phyloP scores from a whole-genome alignment of 30 jellyfish, hydroid and myxozoan genomes.

The Catostylus mosaicus region DNA sequence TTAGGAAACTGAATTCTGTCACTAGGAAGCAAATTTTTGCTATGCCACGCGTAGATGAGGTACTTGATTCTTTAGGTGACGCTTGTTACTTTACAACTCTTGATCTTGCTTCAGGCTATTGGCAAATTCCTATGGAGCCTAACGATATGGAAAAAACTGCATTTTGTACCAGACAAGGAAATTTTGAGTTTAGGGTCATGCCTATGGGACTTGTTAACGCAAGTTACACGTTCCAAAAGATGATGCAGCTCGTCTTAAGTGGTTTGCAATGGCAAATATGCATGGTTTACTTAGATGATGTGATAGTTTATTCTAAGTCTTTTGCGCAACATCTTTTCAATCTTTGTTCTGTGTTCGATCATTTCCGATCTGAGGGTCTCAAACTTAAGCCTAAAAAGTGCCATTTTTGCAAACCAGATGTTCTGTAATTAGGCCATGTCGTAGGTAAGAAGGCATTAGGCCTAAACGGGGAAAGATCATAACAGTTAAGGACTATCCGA shows the following conservation, averaged over 20 bases:
- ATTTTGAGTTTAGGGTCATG: conserved; percentile 53
- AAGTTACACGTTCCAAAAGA: conserved; percentile 42
- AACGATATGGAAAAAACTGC: conserved; percentile 51
- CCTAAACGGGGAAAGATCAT: conserved; percentile 43
- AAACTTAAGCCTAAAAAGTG: conserved; percentile 53
- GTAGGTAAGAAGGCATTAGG: conserved; percentile 42
- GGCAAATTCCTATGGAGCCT: conserved; percentile 54
- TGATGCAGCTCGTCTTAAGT: conserved; percentile 49
- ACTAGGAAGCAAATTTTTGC: conserved; percentile 55
- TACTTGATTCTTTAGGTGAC: conserved; percentile 47
- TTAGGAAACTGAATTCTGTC: conserved; percentile 18
- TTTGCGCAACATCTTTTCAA: conserved; percentile 24
- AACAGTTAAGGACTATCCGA: conserved; percentile 28
- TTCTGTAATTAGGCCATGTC: conserved; percentile 67
- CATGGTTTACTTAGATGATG: conserved; percentile 62
- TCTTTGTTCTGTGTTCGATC: conserved; percentile 47
- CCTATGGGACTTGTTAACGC: conserved; percentile 61
- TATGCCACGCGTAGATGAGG: conserved; percentile 62
- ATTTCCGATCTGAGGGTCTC: conserved; percentile 48
- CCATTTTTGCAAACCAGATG: conserved; percentile 45
- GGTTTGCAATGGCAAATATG: conserved; percentile 67
- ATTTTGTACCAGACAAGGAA: conserved; percentile 35
- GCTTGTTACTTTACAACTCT: conserved; percentile 55
- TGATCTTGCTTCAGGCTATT: conserved; percentile 67
- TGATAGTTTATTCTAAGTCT: conserved; percentile 53